phyloP scores from a whole-genome alignment of 2,888 invertebrate species.

The Emesis russula region DNA sequence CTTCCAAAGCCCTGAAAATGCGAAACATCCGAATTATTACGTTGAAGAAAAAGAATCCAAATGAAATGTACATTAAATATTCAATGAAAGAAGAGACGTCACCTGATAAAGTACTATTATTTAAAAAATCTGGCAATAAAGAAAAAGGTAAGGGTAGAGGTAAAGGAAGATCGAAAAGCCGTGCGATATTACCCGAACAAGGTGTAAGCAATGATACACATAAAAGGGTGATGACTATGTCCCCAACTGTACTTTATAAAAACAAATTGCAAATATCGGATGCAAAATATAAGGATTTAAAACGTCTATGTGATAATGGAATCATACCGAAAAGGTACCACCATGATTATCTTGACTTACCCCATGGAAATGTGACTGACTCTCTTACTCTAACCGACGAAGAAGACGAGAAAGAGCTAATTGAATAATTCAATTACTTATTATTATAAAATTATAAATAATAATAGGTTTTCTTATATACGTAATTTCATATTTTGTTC shows the following conservation, averaged over 20 bases:
- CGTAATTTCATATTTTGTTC: too few species aligned
- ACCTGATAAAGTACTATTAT: conserved; percentile 42
- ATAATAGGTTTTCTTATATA: conserved; percentile 1
- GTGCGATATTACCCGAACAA: conserved; percentile 28
- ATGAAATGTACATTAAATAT: conserved; percentile 63
- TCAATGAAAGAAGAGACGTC: conserved; percentile 49
- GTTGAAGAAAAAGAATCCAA: conserved; percentile 63
- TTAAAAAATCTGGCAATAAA: conserved; percentile 47
- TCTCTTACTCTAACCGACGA: conserved; percentile 38
- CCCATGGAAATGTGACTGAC: conserved; percentile 42
- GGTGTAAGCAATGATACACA: conserved; percentile 18
- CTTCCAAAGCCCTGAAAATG: conserved; percentile 65
- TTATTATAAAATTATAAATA: conserved; percentile 19
- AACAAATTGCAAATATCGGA: conserved; percentile 36
- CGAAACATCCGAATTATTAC: conserved; percentile 58
- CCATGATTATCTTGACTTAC: conserved; percentile 30
- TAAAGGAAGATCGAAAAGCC: conserved; percentile 37
- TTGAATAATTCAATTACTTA: conserved; percentile 30
- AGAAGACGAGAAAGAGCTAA: conserved; percentile 42
- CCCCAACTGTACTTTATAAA: conserved; percentile 18
- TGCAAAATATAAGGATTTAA: conserved; percentile 42
- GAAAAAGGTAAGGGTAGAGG: conserved; percentile 57
- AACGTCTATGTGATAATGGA: conserved; percentile 46
- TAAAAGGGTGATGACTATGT: conserved; percentile 30
- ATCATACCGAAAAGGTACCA: conserved; percentile 49